phyloP scores from a whole-genome alignment of 2,888 invertebrate genomes.

The Schrankia costaestrigalis region DNA sequence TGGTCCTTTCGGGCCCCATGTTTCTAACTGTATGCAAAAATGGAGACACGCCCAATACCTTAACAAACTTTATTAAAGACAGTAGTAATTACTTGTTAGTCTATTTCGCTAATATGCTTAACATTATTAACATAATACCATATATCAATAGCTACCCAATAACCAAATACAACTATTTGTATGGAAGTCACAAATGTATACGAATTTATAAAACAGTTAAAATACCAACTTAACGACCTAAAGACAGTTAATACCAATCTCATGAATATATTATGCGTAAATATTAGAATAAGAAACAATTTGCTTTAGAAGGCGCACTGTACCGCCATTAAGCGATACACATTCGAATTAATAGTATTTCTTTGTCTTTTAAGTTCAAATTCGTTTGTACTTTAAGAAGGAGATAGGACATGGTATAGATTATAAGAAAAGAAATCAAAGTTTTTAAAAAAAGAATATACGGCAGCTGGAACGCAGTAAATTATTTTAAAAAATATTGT shows the following conservation, averaged over 20 bases:
- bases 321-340: slow-evolving; percentile 19
- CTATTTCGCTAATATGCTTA: slow-evolving; percentile 45
- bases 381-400: slow-evolving; percentile 9
- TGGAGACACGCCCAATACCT: slow-evolving; percentile 22
- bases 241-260: slow-evolving; percentile 58
- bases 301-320: slow-evolving; percentile 23
- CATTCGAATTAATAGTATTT: slow-evolving; percentile 11
- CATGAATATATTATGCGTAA: slow-evolving; percentile 64
- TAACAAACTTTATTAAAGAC: slow-evolving; percentile 24
- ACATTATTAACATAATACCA: slow-evolving; percentile 54
- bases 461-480: slow-evolving; percentile 27
- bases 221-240: slow-evolving; percentile 58
- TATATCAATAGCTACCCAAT: slow-evolving; percentile 57
- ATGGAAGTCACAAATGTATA: slow-evolving; percentile 53
- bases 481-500: slow-evolving; percentile 27
- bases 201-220: slow-evolving; percentile 60
- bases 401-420: slow-evolving; percentile 5
- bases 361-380: slow-evolving; percentile 12
- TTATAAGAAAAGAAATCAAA: slow-evolving; percentile 23
- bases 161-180: slow-evolving; percentile 59
- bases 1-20: slow-evolving; percentile 20
- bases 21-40: slow-evolving; percentile 23
- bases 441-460: slow-evolving; percentile 35
- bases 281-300: slow-evolving; percentile 58
- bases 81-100: slow-evolving; percentile 44